Conservation (phyloP, 1,140 invertebrate genomes). For the Drosophila orosa region DNA sequence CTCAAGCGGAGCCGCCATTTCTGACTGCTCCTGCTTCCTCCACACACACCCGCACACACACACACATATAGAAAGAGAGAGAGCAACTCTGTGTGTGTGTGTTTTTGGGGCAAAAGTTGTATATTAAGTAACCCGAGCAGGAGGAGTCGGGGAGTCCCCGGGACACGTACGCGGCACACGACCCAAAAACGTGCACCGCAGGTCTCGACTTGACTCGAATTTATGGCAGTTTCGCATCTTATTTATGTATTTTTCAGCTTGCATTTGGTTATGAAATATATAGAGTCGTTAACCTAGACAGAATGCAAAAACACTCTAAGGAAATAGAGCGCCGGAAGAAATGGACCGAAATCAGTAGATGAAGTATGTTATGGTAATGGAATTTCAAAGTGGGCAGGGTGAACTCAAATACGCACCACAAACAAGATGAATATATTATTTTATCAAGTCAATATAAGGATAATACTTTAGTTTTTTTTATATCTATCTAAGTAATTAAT, state of each 20-base stretch:
- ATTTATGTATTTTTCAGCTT: constrained; percentile 41
- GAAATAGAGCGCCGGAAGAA: constrained; percentile 12
- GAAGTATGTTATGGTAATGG: constrained; percentile 19
- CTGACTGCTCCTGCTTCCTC: constrained; percentile 33
- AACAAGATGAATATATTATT: neutral
- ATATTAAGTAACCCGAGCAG: constrained; percentile 56
- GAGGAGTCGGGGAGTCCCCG: constrained; percentile 28
- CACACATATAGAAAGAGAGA: neutral
- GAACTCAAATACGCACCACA: constrained; percentile 13
- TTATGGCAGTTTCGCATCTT: constrained; percentile 51
- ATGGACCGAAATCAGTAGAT: constrained; percentile 12
- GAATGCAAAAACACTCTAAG: constrained; percentile 33
- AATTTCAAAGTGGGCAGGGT: constrained; percentile 10
- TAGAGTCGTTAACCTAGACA: constrained; percentile 42
- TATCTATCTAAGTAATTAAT: too few relatives aligned
- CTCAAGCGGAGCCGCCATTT: constrained; percentile 52
- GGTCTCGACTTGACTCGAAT: constrained; percentile 50
- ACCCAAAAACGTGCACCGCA: constrained; percentile 58
- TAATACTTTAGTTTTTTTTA: neutral
- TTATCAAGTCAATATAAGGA: neutral
- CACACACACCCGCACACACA: constrained; percentile 1
- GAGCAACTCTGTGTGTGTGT: neutral
- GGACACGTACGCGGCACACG: constrained; percentile 52
- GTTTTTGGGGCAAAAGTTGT: constrained; percentile 39
- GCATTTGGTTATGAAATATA: constrained; percentile 37